phyloP scores from a whole-genome alignment of 1,140 invertebrate species.

The Caerostris darwini region DNA sequence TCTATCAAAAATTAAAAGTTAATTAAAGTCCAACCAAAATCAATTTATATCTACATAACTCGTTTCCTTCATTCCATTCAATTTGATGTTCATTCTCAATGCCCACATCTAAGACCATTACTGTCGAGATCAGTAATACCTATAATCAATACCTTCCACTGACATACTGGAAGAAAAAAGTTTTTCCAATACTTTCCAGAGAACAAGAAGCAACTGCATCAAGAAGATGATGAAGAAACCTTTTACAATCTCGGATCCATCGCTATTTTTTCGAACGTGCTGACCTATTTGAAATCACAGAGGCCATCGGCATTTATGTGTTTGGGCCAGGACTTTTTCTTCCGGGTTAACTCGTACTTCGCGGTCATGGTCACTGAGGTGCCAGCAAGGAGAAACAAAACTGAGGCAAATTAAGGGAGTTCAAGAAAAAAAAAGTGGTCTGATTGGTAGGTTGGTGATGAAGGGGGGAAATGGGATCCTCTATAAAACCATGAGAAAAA shows the following conservation, averaged over 20 bases:
- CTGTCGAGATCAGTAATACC: neutral
- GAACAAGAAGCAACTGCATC: neutral
- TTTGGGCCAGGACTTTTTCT: neutral
- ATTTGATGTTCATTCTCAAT: too few species aligned
- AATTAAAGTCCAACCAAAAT: too few species aligned
- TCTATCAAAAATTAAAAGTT: too few species aligned
- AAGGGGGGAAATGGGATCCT: conserved; percentile 53
- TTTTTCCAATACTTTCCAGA: neutral
- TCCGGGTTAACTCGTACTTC: conserved; percentile 69
- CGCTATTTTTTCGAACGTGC: neutral
- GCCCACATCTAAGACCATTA: neutral
- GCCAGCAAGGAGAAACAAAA: conserved; percentile 59
- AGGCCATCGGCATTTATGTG: neutral
- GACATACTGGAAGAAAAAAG: neutral
- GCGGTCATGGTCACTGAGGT: conserved; percentile 75
- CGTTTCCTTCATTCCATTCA: too few species aligned
- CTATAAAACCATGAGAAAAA: conserved; percentile 74
- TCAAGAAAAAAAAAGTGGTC: conserved; percentile 62
- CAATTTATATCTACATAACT: too few species aligned
- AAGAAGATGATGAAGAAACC: neutral
- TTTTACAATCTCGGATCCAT: neutral
- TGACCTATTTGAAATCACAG: conserved; percentile 48
- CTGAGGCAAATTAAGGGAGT: conserved; percentile 75
- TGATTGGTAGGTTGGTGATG: conserved; percentile 63
- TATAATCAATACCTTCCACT: neutral